A percentile compares a stretch with the other conserved stretches of the same genome.
phyloP scores from a whole-genome alignment of 1,140 invertebrate species.

The Dufourea novaeangliae region DNA sequence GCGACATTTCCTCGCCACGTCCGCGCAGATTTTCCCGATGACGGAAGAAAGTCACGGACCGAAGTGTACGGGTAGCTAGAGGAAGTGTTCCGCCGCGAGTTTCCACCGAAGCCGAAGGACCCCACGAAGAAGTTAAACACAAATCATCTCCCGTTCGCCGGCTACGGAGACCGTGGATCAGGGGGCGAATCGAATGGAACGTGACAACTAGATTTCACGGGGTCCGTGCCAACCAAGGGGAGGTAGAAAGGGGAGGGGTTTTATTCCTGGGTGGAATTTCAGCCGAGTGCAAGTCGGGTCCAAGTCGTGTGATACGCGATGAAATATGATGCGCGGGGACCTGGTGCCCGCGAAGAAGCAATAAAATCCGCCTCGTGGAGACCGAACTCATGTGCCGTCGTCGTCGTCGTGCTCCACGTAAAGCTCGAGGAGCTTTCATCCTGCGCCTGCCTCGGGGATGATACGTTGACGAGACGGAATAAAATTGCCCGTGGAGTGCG shows the following conservation, averaged over 20 bases:
- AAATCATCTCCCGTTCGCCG: constrained; percentile 27
- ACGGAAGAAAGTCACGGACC: background rate
- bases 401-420: background rate
- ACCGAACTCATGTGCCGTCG: constrained; percentile 13
- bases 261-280: constrained; percentile 56
- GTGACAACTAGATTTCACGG: constrained; percentile 60
- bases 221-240: constrained; percentile 5
- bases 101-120: too few species aligned
- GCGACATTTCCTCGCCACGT: background rate
- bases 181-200: constrained; percentile 56
- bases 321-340: constrained; percentile 56
- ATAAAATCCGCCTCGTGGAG: constrained; percentile 54
- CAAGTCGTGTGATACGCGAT: constrained; percentile 54
- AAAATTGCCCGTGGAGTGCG: constrained; percentile 48
- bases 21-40: background rate
- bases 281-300: constrained; percentile 35
- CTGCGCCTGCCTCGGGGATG: background rate
- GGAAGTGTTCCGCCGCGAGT: background rate
- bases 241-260: constrained; percentile 15
- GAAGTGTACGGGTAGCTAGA: too few species aligned
- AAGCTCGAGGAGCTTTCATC: constrained; percentile 23
- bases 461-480: constrained; percentile 57
- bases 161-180: constrained; percentile 27
- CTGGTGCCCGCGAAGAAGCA: constrained; percentile 43
- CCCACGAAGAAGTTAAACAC: constrained; percentile 25